A percentile compares a stretch with the other conserved stretches of the same genome.
phyloP scores from a whole-genome alignment of 2,888 invertebrate species.

The Synergus itoensis region DNA sequence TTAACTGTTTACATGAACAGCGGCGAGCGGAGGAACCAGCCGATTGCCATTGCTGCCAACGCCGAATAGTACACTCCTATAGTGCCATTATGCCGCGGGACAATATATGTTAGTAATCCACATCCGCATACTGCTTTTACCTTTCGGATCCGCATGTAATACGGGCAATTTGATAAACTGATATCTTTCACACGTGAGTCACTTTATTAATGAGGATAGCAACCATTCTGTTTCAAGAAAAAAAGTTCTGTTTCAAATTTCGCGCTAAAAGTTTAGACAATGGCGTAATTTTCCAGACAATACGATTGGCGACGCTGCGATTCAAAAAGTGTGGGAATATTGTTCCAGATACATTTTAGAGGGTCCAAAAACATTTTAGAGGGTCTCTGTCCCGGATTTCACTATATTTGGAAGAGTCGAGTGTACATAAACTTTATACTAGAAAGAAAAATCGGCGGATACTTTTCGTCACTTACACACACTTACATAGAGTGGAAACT shows the following conservation, averaged over 20 bases:
- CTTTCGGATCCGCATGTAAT: background rate
- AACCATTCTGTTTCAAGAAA: background rate
- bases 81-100: constrained; percentile 18
- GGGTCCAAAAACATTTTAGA: too few relatives aligned
- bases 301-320: background rate
- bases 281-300: background rate
- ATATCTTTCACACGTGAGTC: background rate
- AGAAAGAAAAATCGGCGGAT: too few relatives aligned
- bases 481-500: too few relatives aligned
- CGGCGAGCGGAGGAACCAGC: constrained; percentile 56
- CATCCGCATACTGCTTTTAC: constrained; percentile 10
- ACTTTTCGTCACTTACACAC: too few relatives aligned
- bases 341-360: too few relatives aligned
- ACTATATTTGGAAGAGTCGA: too few relatives aligned
- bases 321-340: too few relatives aligned
- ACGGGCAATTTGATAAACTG: background rate
- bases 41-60: constrained; percentile 67
- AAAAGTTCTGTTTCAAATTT: background rate
- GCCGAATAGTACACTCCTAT: constrained; percentile 48
- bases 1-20: constrained; percentile 76
- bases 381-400: too few relatives aligned
- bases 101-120: constrained; percentile 39
- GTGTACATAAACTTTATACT: too few relatives aligned
- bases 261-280: background rate
- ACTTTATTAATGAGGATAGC: background rate